Evolutionary conservation across 92 coral and sea anemone species (phyloP).

Genomic region (Siderastrea radians): DNA sequence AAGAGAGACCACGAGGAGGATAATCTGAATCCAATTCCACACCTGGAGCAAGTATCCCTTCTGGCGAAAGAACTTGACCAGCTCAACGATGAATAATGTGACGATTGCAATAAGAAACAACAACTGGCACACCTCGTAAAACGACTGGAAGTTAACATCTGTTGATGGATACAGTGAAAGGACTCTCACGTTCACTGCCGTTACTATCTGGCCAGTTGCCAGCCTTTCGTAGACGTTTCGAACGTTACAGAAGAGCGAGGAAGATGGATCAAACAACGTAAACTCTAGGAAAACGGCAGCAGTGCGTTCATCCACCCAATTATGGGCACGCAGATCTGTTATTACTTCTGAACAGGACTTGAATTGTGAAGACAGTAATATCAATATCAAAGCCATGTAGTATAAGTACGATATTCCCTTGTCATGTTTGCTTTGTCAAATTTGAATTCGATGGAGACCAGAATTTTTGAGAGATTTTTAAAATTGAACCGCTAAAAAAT

Average conservation of each 20-base stretch:
- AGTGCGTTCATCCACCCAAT: no score
- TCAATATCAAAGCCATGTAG: no score
- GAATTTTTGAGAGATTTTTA: no score
- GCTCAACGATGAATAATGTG: no score
- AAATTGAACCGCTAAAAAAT: no score
- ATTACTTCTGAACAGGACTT: slow-evolving; percentile 62
- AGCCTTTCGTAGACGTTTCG: slow-evolving; percentile 59
- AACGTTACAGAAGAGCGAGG: slow-evolving; percentile 52
- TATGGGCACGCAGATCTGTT: background rate
- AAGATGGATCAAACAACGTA: slow-evolving; percentile 47
- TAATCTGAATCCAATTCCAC: slow-evolving; percentile 86
- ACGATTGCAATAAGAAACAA: background rate
- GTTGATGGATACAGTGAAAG: background rate
- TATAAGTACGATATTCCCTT: no score
- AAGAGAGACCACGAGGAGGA: slow-evolving; percentile 30
- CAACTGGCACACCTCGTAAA: no score
- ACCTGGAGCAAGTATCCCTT: slow-evolving; percentile 63
- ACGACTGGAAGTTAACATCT: no score
- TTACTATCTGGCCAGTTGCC: background rate
- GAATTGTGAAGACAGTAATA: no score
- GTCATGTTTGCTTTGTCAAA: no score
- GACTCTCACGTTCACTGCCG: background rate
- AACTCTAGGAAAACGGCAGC: slow-evolving; percentile 75
- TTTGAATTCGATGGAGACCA: no score
- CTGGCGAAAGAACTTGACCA: slow-evolving; percentile 57